These are phyloP conservation scores for Leptestheria dahalacensis DNA, from an alignment of 1,140 invertebrate genomes.

Conservation along the genomic window DNA sequence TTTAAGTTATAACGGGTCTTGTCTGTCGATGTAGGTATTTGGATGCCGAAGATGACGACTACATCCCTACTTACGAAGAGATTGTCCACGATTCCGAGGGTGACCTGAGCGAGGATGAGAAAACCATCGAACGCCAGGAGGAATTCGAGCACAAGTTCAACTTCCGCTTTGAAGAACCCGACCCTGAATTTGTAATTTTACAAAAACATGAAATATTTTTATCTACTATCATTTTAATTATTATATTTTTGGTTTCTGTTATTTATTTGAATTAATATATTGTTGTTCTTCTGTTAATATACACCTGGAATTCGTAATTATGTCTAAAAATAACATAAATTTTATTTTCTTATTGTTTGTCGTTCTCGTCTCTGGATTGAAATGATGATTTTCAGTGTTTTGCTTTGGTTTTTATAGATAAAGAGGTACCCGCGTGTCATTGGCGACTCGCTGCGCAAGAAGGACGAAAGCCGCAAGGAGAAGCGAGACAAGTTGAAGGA, in stretches of 20 bases:
- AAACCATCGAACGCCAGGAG: constrained; percentile 57
- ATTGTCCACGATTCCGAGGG: constrained; percentile 47
- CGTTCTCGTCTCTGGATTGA: neutral
- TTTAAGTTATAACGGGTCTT: too few species aligned
- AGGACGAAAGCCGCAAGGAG: constrained; percentile 57
- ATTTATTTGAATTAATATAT: constrained; percentile 17
- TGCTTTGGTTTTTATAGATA: constrained; percentile 43
- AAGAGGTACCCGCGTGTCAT: constrained; percentile 82
- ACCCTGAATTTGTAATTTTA: constrained; percentile 69
- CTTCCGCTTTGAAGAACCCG: constrained; percentile 91
- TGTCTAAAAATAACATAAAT: constrained; percentile 18
- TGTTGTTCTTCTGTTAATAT: constrained; percentile 12
- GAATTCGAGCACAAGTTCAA: constrained; percentile 92
- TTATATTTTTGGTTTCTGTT: constrained; percentile 12
- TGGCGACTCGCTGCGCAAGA: constrained; percentile 60
- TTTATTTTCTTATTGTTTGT: constrained; percentile 6
- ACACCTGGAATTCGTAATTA: too few species aligned
- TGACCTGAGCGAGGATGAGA: constrained; percentile 61
- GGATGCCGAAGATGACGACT: constrained; percentile 41
- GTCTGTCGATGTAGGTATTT: constrained; percentile 33
- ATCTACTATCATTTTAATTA: neutral
- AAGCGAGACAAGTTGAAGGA: constrained; percentile 59
- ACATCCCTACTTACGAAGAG: constrained; percentile 50
- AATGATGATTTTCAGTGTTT: constrained; percentile 6
- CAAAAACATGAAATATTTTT: neutral